Base-by-base conservation (phyloP, 1,140 invertebrate genomes). In the Brachionus sp. region DNA sequence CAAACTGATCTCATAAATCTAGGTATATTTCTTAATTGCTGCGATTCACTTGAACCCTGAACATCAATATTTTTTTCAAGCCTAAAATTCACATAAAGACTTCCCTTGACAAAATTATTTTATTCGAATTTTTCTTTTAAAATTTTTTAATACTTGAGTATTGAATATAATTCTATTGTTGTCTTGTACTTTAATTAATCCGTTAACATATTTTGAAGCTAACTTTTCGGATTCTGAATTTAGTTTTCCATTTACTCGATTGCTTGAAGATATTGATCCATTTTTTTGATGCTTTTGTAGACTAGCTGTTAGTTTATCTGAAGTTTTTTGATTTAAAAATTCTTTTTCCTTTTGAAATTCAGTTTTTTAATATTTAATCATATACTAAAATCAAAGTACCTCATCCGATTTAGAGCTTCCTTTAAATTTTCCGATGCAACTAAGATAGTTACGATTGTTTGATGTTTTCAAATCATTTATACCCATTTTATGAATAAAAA, bases 1-100 rank as follows among this genome's bases (percentile, higher is more conserved):
- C 78, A 82, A n/a, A 66, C 78, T 19, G 39, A 33, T 12, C 13
- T 50, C 78, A 82, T 82, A 23, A 82, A 82, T 35, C 64, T 80
- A 10, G 77, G 77, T 23, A 80, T 16, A 44, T 80, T 66, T 39
- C 16, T 33, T 4, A 80, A 37, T 19, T 80, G 77, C 29, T 80
- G 46, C 0, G 23, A 23, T 29, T 50, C 23, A 39, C 35, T 53
- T 35, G 29, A 13, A 37, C 19, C 25, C 16, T 78, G 46, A 3
- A 5, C 3, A 29, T 62, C 25, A 19, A 7, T 23, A 42, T 25
- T 37, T 44, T 57, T 57, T 29, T 80, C 77, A 12, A 66, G 25
- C 25, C 62, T 80, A 66, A 80, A 80, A 12, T 57, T 66, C n/a
- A 80, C 6, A 44, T 80, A 80, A 23, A 16, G 23, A 80, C 77